phyloP scores from a whole-genome alignment of 2,888 invertebrate species.

The Petrophora chlorosata region DNA sequence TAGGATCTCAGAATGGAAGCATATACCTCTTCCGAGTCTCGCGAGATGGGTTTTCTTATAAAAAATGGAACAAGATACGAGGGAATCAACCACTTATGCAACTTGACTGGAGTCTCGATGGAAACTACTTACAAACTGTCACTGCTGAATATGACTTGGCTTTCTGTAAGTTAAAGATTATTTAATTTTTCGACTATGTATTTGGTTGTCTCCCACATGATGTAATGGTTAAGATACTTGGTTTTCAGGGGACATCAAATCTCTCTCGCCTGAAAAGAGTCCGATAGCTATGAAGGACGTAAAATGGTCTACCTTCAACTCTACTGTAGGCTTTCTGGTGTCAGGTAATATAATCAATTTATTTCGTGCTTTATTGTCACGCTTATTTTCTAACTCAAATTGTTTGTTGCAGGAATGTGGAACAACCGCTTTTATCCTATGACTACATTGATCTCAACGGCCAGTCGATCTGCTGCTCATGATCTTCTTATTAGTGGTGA shows the following conservation, averaged over 20 bases:
- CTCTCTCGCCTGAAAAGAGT: slow-evolving; percentile 93
- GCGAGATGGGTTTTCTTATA: slow-evolving; percentile 94
- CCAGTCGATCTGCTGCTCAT: slow-evolving; percentile 92
- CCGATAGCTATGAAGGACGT: slow-evolving; percentile 95
- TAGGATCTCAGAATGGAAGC: slow-evolving; percentile 95
- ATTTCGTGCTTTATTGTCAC: too few relatives aligned
- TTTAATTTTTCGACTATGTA: background rate
- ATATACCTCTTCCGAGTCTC: slow-evolving; percentile 89
- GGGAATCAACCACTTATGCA: slow-evolving; percentile 93
- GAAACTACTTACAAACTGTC: slow-evolving; percentile 93
- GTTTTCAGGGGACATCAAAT: slow-evolving; percentile 93
- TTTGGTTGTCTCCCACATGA: slow-evolving; percentile 4
- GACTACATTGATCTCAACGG: slow-evolving; percentile 91
- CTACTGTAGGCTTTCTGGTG: slow-evolving; percentile 93
- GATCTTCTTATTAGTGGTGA: slow-evolving; percentile 94
- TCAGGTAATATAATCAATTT: slow-evolving; percentile 84
- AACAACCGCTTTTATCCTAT: slow-evolving; percentile 94
- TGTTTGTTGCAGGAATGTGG: slow-evolving; percentile 88
- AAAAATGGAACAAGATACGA: slow-evolving; percentile 94
- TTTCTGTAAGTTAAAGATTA: slow-evolving; percentile 88
- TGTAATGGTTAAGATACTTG: slow-evolving; percentile 21
- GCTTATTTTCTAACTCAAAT: background rate
- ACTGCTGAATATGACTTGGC: slow-evolving; percentile 95
- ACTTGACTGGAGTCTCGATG: slow-evolving; percentile 96
- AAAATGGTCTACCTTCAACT: slow-evolving; percentile 94